These are phyloP conservation scores for Leistus spinibarbis DNA, from an alignment of 2,888 invertebrate species.

Conservation along the genomic window DNA sequence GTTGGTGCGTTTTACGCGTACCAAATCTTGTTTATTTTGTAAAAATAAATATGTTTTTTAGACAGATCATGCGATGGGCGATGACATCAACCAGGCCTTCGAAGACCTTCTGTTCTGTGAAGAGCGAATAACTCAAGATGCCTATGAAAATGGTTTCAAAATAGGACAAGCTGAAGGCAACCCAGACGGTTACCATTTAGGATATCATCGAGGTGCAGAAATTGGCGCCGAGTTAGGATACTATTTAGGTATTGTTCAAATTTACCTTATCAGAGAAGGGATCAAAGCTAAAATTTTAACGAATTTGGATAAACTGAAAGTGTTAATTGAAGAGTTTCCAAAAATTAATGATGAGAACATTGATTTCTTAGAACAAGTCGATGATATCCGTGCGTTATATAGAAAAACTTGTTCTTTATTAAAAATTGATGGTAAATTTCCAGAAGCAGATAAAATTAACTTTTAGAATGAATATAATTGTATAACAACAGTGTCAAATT, in stretches of 20 bases:
- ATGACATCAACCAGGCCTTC: conserved; percentile 76
- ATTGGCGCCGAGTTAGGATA: conserved; percentile 79
- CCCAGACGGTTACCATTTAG: conserved; percentile 73
- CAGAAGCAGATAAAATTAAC: conserved; percentile 54
- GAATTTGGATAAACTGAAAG: conserved; percentile 63
- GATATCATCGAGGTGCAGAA: conserved; percentile 78
- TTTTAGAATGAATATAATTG: conserved; percentile 50
- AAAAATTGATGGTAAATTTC: conserved; percentile 63
- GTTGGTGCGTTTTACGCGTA: too few species aligned
- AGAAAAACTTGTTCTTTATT: conserved; percentile 72
- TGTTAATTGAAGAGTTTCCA: conserved; percentile 70
- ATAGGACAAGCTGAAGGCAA: conserved; percentile 68
- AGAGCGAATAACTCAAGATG: conserved; percentile 66
- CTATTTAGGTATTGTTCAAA: conserved; percentile 67
- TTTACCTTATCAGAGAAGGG: conserved; percentile 56
- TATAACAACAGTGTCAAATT: conserved; percentile 35
- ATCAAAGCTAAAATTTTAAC: conserved; percentile 60
- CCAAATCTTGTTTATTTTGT: too few species aligned
- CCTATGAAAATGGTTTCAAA: conserved; percentile 71
- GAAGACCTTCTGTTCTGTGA: conserved; percentile 74
- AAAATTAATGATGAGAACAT: conserved; percentile 66
- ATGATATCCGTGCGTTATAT: conserved; percentile 70
- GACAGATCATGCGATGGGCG: conserved; percentile 49
- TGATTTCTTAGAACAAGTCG: conserved; percentile 68
- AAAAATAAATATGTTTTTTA: not conserved